Evolutionary conservation across 2,888 invertebrate species (phyloP).

Genomic region (Hypolimnas misippus): DNA sequence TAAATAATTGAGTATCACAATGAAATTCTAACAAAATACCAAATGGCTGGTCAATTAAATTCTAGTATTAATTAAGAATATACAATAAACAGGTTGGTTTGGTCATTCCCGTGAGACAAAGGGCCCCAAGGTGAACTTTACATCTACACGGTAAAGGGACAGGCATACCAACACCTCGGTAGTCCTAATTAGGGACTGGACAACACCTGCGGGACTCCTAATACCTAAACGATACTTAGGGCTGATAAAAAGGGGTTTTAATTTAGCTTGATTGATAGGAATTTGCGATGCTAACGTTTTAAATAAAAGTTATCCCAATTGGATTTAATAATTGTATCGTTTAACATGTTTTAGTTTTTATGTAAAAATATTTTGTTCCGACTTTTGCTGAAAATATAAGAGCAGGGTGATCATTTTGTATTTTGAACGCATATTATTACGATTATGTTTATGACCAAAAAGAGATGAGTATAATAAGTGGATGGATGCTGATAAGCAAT

Average conservation of each 20-base stretch:
- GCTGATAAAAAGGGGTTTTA: slow-evolving; percentile 49
- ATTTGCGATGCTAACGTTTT: neutral
- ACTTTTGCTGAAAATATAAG: too few species aligned
- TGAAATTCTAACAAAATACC: slow-evolving; percentile 17
- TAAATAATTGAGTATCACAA: neutral
- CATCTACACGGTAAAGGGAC: slow-evolving; percentile 73
- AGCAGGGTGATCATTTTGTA: too few species aligned
- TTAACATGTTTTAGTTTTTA: too few species aligned
- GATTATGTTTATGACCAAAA: too few species aligned
- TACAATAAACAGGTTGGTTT: slow-evolving; percentile 36
- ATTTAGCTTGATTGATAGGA: neutral
- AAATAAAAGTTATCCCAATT: too few species aligned
- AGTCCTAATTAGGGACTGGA: slow-evolving; percentile 75
- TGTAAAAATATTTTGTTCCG: too few species aligned
- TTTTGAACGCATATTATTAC: too few species aligned
- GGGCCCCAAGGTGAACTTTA: slow-evolving; percentile 43
- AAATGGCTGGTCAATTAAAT: slow-evolving; percentile 18
- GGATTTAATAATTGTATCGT: too few species aligned
- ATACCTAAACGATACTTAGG: slow-evolving; percentile 63
- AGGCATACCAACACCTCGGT: slow-evolving; percentile 76
- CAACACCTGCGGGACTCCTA: slow-evolving; percentile 67
- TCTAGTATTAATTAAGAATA: slow-evolving; percentile 39
- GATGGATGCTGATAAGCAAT: too few species aligned
- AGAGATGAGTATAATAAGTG: too few species aligned
- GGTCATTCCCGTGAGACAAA: slow-evolving; percentile 48